Percentiles rank a stretch among this genome's conserved stretches.
Conservation (phyloP, 2,888 invertebrate species). For the Heteromyza rotundicornis region DNA sequence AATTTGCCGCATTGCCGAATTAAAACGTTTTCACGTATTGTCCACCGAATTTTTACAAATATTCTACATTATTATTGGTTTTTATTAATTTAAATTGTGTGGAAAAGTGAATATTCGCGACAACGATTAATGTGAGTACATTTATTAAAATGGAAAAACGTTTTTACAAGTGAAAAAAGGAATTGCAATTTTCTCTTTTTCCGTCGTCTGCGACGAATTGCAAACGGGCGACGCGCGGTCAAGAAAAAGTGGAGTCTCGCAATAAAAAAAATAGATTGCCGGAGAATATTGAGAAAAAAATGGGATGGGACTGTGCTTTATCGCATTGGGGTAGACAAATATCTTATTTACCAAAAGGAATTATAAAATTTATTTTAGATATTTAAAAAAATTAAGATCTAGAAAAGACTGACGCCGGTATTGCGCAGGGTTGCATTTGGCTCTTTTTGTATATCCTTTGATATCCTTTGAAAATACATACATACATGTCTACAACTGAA, state of each 20-base stretch:
- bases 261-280: constrained; percentile 10
- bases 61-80: constrained; percentile 13
- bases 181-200: constrained; percentile 16
- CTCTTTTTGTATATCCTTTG: no score
- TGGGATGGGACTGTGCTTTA: no score
- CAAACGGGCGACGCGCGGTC: no score
- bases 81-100: constrained; percentile 1
- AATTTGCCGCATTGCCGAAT: constrained; percentile 19
- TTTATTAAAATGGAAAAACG: constrained; percentile 2
- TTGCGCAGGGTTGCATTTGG: no score
- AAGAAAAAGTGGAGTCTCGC: constrained; percentile 19
- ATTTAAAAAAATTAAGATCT: no score
- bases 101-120: constrained; percentile 11
- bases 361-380: not conserved
- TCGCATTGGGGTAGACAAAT: no score
- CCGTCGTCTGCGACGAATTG: constrained; percentile 6
- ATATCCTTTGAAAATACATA: no score
- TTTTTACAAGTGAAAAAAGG: not conserved
- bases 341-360: not conserved
- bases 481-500: no score
- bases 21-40: constrained; percentile 32
- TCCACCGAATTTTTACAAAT: constrained; percentile 11
- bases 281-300: not conserved
- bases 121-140: constrained; percentile 25
- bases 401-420: no score